These are phyloP conservation scores for Coracopsis vasa DNA, from an alignment of 2,113 vertebrate species.

Conservation along the genomic window DNA sequence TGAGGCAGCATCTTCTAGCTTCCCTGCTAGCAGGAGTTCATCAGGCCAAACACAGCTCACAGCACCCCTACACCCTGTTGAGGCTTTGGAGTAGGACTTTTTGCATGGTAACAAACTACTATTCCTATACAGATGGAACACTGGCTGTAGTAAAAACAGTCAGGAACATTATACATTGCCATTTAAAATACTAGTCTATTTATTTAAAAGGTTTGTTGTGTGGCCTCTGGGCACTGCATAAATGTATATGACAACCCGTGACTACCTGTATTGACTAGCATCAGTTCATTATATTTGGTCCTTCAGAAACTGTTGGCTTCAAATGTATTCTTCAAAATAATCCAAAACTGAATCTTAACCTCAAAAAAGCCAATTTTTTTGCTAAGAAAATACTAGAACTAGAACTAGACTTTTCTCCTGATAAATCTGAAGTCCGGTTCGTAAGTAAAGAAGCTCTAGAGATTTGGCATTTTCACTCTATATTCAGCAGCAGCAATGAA, in stretches of 20 bases:
- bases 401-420: not conserved
- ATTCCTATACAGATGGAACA: not conserved
- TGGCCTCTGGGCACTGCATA: not conserved
- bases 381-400: not conserved
- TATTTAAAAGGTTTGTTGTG: not conserved
- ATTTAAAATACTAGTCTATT: not conserved
- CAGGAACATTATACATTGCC: not conserved
- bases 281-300: not conserved
- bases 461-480: not conserved
- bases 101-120: not conserved
- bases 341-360: not conserved
- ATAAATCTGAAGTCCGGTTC: not conserved
- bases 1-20: not conserved
- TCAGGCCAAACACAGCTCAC: not conserved
- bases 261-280: fast-evolving
- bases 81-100: not conserved
- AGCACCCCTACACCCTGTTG: not conserved
- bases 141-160: not conserved
- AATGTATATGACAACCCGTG: not conserved
- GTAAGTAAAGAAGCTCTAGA: not conserved
- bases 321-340: not conserved
- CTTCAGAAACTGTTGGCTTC: not conserved
- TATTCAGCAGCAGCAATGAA: not conserved
- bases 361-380: not conserved
- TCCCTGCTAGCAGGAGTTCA: not conserved